These are phyloP conservation scores for Astreopora myriophthalma DNA, from an alignment of 64 coral and sea anemone species.

Conservation along the genomic window DNA sequence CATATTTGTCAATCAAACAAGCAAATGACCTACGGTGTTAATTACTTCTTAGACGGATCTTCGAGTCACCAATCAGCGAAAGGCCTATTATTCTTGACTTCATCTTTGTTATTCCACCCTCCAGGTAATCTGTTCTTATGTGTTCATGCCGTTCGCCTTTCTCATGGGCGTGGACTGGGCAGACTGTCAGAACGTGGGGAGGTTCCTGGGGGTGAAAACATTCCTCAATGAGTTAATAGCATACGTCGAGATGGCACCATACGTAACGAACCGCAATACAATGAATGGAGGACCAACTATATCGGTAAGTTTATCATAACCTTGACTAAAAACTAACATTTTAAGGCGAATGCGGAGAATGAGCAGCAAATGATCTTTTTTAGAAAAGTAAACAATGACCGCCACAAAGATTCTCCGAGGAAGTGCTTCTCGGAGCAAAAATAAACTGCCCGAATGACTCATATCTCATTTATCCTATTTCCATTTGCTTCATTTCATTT, in stretches of 20 bases:
- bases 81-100: not conserved
- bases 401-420: too few relatives aligned
- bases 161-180: conserved; percentile 92
- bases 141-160: conserved; percentile 90
- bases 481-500: not conserved
- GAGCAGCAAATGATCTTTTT: too few relatives aligned
- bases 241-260: conserved; percentile 68
- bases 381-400: too few relatives aligned
- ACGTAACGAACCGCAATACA: conserved; percentile 48
- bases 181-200: conserved; percentile 77
- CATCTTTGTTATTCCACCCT: not conserved
- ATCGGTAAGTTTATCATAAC: conserved; percentile 2
- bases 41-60: too few relatives aligned
- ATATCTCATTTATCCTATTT: not conserved
- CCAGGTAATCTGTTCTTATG: conserved; percentile 86
- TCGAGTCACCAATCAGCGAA: too few relatives aligned
- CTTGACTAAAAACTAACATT: not conserved
- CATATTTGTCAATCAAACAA: too few relatives aligned
- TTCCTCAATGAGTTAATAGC: conserved; percentile 85
- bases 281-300: conserved; percentile 34
- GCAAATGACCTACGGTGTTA: too few relatives aligned
- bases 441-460: too few relatives aligned
- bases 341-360: too few relatives aligned
- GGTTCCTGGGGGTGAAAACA: conserved; percentile 85
- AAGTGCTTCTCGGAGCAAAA: too few relatives aligned